phyloP scores from a whole-genome alignment of 2,888 invertebrate species.

The Clivina fossor region DNA sequence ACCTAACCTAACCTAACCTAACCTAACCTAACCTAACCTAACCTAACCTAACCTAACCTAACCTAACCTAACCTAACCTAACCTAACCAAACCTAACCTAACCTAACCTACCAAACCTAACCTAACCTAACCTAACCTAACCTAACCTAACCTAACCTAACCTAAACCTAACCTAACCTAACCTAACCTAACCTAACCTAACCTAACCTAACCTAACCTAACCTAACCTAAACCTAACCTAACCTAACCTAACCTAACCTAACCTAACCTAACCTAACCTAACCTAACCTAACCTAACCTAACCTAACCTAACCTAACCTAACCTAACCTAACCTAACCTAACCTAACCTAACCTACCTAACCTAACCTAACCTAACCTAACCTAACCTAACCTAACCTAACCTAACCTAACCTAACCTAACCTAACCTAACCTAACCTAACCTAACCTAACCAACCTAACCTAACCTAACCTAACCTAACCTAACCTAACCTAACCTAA shows the following conservation, averaged over 20 bases:
- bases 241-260: conserved; percentile 9
- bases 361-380: conserved; percentile 24
- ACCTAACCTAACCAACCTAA: too few species aligned
- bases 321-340: conserved; percentile 19
- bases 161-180: conserved; percentile 11
- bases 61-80: too few species aligned
- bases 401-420: conserved; percentile 22
- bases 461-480: conserved; percentile 7
- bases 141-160: too few species aligned
- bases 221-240: too few species aligned
- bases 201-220: conserved; percentile 10
- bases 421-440: conserved; percentile 19
- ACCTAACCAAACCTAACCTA: too few species aligned
- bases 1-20: too few species aligned
- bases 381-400: conserved; percentile 22
- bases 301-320: conserved; percentile 22
- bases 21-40: too few species aligned
- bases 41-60: too few species aligned
- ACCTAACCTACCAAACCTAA: too few species aligned
- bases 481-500: conserved; percentile 7
- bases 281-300: conserved; percentile 24
- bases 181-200: conserved; percentile 10
- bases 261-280: conserved; percentile 17
- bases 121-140: conserved; percentile 30
- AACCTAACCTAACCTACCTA: too few species aligned